These are phyloP conservation scores for Drosophila kambysellisi DNA, from an alignment of 2,888 invertebrate genomes.

Conservation along the genomic window DNA sequence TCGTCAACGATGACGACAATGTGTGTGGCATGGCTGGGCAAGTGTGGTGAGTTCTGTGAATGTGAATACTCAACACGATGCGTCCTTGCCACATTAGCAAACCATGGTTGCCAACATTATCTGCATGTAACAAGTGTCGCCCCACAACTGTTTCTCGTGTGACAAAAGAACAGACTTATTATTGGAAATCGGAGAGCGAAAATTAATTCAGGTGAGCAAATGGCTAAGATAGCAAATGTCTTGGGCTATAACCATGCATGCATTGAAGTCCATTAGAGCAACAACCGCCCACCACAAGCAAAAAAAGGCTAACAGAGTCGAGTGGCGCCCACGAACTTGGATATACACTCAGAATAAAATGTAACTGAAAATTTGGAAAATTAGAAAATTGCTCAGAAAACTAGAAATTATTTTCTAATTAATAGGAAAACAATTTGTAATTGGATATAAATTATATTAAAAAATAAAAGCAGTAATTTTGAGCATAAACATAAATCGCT, in stretches of 20 bases:
- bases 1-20: slow-evolving; percentile 61
- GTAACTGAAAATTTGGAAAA: background rate
- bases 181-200: slow-evolving; percentile 15
- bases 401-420: background rate
- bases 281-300: background rate
- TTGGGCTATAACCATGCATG: background rate
- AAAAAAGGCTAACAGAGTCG: background rate
- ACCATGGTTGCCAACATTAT: slow-evolving; percentile 14
- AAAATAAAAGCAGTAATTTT: background rate
- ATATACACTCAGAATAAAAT: background rate
- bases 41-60: slow-evolving; percentile 51
- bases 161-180: slow-evolving; percentile 5
- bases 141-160: slow-evolving; percentile 26
- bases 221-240: slow-evolving; percentile 7
- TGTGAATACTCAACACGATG: slow-evolving; percentile 40
- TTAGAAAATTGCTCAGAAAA: background rate
- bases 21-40: slow-evolving; percentile 6
- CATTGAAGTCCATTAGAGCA: slow-evolving; percentile 12
- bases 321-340: slow-evolving; percentile 5
- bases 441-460: background rate
- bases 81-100: slow-evolving; percentile 17
- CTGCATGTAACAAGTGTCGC: slow-evolving; percentile 72
- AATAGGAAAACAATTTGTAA: background rate
- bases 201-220: slow-evolving; percentile 27
- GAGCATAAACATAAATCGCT: background rate